phyloP scores from a whole-genome alignment of 2,113 vertebrate genomes.

The Notothenia rossii region DNA sequence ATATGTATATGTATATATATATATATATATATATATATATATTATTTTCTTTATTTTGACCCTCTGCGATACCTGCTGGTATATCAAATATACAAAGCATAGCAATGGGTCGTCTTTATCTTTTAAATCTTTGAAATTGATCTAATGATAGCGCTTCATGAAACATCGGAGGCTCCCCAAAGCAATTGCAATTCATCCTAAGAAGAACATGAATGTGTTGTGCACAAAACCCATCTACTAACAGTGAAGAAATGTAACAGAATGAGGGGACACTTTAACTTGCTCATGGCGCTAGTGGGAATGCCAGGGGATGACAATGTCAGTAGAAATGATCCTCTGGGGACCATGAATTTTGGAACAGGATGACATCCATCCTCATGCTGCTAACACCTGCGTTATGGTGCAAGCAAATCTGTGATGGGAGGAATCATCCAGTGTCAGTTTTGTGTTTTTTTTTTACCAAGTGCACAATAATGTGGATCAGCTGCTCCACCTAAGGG shows the following conservation, averaged over 20 bases:
- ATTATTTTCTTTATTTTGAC: too few species aligned
- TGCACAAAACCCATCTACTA: too few species aligned
- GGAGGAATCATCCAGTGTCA: not conserved
- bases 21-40: too few species aligned
- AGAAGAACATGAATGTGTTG: too few species aligned
- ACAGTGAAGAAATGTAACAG: not conserved
- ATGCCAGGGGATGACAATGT: not conserved
- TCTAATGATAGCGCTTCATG: too few species aligned
- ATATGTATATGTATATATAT: too few species aligned
- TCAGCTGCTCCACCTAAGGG: not conserved
- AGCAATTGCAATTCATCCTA: too few species aligned
- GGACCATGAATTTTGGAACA: not conserved
- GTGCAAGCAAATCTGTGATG: not conserved
- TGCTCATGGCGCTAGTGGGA: not conserved
- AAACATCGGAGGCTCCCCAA: too few species aligned
- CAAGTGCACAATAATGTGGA: not conserved
- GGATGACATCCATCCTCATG: not conserved
- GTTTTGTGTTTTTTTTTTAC: conserved; percentile 1
- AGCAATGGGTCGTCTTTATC: too few species aligned
- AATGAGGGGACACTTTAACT: not conserved
- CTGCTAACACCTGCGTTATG: not conserved
- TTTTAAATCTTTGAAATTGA: too few species aligned
- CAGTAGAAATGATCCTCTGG: not conserved
- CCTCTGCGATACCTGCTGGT: too few species aligned
- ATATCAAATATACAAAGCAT: too few species aligned